Percentiles rank a stretch among this genome's conserved stretches.
Conservation (phyloP, 1,140 invertebrate genomes). For the Procambarus clarkii region DNA sequence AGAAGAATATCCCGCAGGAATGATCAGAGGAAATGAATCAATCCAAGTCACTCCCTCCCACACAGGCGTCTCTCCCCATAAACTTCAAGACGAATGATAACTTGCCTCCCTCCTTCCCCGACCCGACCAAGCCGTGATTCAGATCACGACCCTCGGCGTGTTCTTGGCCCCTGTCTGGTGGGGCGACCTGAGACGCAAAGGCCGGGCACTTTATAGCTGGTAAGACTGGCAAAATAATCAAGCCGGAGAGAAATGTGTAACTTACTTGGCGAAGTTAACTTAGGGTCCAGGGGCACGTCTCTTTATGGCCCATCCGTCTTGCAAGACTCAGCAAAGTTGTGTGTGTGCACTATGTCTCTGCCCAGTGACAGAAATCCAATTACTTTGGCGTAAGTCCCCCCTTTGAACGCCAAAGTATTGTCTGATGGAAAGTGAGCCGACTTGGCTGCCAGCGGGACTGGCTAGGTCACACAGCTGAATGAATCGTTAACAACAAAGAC, state of each 20-base stretch:
- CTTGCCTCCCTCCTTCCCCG: neutral
- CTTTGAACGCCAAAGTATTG: neutral
- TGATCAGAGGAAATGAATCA: neutral
- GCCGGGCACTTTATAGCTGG: neutral
- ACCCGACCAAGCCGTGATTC: neutral
- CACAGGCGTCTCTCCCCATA: neutral
- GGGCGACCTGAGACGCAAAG: neutral
- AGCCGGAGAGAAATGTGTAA: neutral
- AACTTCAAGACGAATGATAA: neutral
- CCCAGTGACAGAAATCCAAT: slow-evolving; percentile 6
- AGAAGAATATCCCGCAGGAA: neutral
- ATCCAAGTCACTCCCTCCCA: neutral
- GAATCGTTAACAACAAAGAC: no score
- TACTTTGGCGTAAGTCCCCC: neutral
- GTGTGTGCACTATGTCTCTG: neutral
- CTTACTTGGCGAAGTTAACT: neutral
- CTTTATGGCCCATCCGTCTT: slow-evolving; percentile 15
- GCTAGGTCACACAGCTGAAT: neutral
- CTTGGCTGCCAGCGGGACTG: neutral
- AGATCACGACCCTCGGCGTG: neutral
- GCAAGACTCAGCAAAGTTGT: neutral
- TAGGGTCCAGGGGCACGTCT: neutral
- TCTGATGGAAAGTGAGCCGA: neutral
- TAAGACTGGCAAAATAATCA: slow-evolving; percentile 15
- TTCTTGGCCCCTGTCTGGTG: neutral